These are phyloP conservation scores for Corvus cornix DNA, from an alignment of 2,113 vertebrate genomes.

Conservation along the genomic window DNA sequence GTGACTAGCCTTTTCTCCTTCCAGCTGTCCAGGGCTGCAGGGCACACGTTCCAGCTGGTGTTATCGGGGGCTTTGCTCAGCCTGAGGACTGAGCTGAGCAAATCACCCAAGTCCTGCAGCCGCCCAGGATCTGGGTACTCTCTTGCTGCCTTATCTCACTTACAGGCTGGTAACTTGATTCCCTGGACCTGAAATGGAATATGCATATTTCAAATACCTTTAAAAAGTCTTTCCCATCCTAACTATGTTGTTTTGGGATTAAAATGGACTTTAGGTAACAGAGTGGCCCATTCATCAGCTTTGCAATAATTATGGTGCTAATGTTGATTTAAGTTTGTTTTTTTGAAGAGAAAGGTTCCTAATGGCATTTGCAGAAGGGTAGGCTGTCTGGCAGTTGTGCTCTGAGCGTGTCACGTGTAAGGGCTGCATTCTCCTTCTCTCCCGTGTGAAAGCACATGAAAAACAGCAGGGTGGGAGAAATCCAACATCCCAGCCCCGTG, in stretches of 20 bases:
- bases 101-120: constrained; percentile 27
- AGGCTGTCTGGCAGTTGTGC: not conserved
- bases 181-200: not conserved
- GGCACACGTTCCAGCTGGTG: constrained; percentile 68
- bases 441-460: not conserved
- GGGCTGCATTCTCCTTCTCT: not conserved
- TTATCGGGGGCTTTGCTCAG: constrained; percentile 55
- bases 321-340: constrained; percentile 26
- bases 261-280: constrained; percentile 16
- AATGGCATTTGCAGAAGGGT: constrained; percentile 34
- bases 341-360: not conserved
- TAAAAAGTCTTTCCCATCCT: constrained; percentile 55
- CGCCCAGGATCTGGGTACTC: not conserved
- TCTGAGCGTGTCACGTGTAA: not conserved
- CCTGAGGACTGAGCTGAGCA: constrained; percentile 62
- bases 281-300: constrained; percentile 7
- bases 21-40: constrained; percentile 66
- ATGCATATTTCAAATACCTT: constrained; percentile 52
- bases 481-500: not conserved
- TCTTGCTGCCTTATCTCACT: constrained; percentile 31
- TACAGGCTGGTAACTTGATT: constrained; percentile 42
- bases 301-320: not conserved
- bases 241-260: constrained; percentile 61
- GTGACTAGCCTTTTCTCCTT: constrained; percentile 55
- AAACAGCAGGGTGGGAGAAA: not conserved